Evolutionary conservation across 2,797 vertebrate species (phyloP).

Genomic region (Sylvilagus floridanus): DNA sequence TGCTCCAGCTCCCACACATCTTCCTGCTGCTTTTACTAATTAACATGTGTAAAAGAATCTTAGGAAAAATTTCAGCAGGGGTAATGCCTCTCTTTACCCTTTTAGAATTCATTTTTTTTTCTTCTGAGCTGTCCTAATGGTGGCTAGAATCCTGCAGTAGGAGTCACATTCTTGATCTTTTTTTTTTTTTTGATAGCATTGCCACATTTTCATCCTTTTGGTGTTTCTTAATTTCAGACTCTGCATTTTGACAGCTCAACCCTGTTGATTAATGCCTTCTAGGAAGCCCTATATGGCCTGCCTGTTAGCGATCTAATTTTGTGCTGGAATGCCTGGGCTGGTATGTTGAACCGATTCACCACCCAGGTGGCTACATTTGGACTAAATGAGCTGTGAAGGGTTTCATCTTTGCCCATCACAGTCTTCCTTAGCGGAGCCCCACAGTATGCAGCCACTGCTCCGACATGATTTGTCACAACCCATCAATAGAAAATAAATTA

Average conservation of each 20-base stretch:
- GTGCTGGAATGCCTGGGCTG: slow-evolving; percentile 92
- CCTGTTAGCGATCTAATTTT: slow-evolving; percentile 93
- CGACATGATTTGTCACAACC: slow-evolving; percentile 96
- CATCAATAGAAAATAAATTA: slow-evolving; percentile 99
- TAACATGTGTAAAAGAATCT: slow-evolving; percentile 80
- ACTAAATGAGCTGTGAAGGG: slow-evolving; percentile 99
- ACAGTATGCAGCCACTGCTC: slow-evolving; percentile 91
- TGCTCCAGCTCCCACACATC: slow-evolving; percentile 75
- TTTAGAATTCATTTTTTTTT: slow-evolving; percentile 82
- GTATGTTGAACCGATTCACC: slow-evolving; percentile 93
- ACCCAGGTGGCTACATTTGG: slow-evolving; percentile 97
- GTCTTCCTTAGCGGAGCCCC: slow-evolving; percentile 87
- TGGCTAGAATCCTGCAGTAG: slow-evolving; percentile 67
- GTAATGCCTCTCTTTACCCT: slow-evolving; percentile 71
- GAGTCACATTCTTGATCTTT: slow-evolving; percentile 81
- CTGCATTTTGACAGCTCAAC: slow-evolving; percentile 93
- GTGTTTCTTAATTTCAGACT: slow-evolving; percentile 86
- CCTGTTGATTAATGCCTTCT: slow-evolving; percentile 94
- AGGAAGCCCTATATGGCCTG: slow-evolving; percentile 92
- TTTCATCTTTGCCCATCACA: slow-evolving; percentile 92
- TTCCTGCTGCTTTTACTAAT: slow-evolving; percentile 81
- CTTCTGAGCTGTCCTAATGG: slow-evolving; percentile 65
- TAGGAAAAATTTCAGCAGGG: slow-evolving; percentile 62
- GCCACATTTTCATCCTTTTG: slow-evolving; percentile 84
- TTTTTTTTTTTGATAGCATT: slow-evolving; percentile 66